Evolutionary conservation across 2,797 vertebrate genomes (phyloP).

Genomic region (Poeciliopsis paucimaculata): DNA sequence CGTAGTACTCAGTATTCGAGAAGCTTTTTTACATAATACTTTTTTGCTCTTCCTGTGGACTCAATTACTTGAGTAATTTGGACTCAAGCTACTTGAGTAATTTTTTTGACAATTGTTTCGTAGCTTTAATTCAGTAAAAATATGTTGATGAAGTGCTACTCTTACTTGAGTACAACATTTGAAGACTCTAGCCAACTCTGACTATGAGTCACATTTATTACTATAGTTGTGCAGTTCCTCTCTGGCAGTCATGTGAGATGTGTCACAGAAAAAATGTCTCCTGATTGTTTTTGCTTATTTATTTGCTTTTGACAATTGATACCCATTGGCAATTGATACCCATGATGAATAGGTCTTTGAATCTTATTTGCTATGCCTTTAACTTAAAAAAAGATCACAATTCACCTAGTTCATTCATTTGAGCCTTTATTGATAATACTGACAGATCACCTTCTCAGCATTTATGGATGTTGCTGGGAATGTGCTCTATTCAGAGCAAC

Average conservation of each 20-base stretch:
- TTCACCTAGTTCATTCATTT: constrained; percentile 9
- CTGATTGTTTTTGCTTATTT: background rate
- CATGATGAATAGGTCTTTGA: background rate
- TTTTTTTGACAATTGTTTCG: no score
- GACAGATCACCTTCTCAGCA: constrained; percentile 41
- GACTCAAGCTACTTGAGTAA: no score
- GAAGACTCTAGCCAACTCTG: no score
- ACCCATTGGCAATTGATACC: background rate
- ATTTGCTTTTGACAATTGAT: background rate
- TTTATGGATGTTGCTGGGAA: constrained; percentile 47
- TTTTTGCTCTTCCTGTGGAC: no score
- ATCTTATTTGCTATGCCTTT: background rate
- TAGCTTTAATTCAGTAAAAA: no score
- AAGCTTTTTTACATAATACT: no score
- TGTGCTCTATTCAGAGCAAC: constrained; percentile 42
- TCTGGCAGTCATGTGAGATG: background rate
- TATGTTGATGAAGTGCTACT: no score
- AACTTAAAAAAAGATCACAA: background rate
- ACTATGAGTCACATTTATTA: background rate
- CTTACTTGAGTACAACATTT: no score
- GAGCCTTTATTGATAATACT: constrained; percentile 66
- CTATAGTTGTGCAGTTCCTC: background rate
- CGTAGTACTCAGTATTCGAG: no score
- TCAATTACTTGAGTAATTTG: no score
- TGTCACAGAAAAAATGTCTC: background rate